These are phyloP conservation scores for Drosophila heteroneura DNA, from an alignment of 2,888 invertebrate genomes.

Conservation along the genomic window DNA sequence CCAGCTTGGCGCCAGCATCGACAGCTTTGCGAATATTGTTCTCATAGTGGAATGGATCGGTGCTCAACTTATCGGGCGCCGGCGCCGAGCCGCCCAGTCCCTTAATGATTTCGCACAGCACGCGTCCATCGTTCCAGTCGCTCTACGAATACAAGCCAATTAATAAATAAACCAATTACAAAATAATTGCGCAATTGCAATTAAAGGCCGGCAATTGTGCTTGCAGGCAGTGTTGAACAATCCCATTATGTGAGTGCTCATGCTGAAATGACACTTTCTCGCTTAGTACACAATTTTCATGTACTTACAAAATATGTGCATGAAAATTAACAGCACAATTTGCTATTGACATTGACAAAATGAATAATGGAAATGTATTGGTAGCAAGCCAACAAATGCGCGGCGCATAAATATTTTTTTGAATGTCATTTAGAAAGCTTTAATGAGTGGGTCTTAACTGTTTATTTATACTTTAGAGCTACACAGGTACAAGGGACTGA, in stretches of 20 bases:
- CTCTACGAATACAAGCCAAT: slow-evolving; percentile 87
- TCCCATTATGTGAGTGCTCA: neutral
- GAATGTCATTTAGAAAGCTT: slow-evolving; percentile 3
- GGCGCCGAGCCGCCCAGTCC: slow-evolving; percentile 95
- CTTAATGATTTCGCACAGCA: slow-evolving; percentile 94
- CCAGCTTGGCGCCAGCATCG: slow-evolving; percentile 89
- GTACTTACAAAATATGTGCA: neutral
- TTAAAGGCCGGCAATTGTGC: slow-evolving; percentile 2
- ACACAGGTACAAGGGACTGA: neutral
- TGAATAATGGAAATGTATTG: neutral
- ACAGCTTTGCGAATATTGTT: slow-evolving; percentile 92
- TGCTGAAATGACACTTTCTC: slow-evolving; percentile 1
- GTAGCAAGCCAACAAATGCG: slow-evolving; percentile 23
- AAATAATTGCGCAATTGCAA: slow-evolving; percentile 13
- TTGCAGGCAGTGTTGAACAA: slow-evolving; percentile 22
- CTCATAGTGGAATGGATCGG: slow-evolving; percentile 92
- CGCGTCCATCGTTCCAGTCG: slow-evolving; percentile 98
- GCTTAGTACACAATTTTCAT: neutral
- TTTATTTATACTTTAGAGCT: neutral
- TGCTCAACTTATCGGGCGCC: slow-evolving; percentile 91
- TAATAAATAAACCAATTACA: slow-evolving; percentile 17
- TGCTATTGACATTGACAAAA: slow-evolving; percentile 5
- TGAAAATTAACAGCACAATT: neutral
- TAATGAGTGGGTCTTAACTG: neutral
- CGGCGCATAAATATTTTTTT: neutral